phyloP scores from a whole-genome alignment of 2,113 vertebrate genomes.

The Promerops cafer region DNA sequence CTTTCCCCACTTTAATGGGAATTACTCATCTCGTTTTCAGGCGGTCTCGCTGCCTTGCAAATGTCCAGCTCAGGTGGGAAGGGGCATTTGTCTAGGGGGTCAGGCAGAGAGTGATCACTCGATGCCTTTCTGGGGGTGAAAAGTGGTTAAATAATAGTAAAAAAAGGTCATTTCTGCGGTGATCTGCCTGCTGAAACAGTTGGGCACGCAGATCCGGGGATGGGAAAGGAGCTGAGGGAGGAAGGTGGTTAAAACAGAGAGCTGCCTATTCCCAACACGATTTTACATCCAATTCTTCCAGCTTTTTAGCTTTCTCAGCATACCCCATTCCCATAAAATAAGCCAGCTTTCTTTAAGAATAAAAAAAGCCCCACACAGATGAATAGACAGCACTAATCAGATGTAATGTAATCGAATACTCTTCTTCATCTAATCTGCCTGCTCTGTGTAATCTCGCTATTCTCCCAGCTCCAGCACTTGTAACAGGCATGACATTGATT shows the following conservation, averaged over 20 bases:
- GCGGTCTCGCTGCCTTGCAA: neutral
- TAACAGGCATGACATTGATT: slow-evolving; percentile 47
- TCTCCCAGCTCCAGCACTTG: neutral
- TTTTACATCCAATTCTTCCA: neutral
- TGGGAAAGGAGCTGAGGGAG: neutral
- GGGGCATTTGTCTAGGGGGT: neutral
- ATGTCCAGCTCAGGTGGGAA: neutral
- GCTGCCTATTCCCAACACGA: neutral
- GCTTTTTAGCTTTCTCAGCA: neutral
- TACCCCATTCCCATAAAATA: neutral
- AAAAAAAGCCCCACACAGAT: neutral
- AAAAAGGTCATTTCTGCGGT: neutral
- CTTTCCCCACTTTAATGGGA: slow-evolving; percentile 1
- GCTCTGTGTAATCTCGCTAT: slow-evolving; percentile 13
- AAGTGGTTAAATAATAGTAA: neutral
- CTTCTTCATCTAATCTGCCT: slow-evolving; percentile 41
- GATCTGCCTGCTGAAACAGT: neutral
- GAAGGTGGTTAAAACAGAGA: neutral
- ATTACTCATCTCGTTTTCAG: neutral
- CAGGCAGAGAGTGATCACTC: neutral
- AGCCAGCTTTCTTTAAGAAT: neutral
- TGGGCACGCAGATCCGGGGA: neutral
- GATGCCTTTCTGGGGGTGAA: neutral
- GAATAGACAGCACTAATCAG: slow-evolving; percentile 36
- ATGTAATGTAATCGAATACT: slow-evolving; percentile 3